A percentile compares a stretch with the other conserved stretches of the same genome.
Evolutionary conservation across 2,888 invertebrate genomes (phyloP).

Genomic region (Aspidiotus rigidus): DNA sequence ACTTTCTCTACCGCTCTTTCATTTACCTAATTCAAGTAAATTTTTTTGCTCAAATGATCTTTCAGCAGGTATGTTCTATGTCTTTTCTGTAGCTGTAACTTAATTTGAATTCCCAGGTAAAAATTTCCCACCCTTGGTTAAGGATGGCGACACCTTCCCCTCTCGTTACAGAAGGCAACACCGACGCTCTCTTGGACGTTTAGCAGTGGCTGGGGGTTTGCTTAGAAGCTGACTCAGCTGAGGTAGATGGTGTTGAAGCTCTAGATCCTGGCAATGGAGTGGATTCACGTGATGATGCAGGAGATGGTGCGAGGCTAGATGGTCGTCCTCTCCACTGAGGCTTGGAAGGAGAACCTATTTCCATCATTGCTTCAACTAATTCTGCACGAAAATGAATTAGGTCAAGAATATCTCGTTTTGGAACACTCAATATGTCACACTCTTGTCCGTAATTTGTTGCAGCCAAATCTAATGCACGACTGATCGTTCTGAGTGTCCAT

Average conservation of each 20-base stretch:
- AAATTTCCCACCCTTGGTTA: no score
- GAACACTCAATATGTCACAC: conserved; percentile 2
- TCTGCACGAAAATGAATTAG: conserved; percentile 32
- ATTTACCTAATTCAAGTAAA: no score
- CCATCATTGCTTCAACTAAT: conserved; percentile 25
- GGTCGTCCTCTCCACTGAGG: background rate
- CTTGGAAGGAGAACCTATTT: conserved; percentile 9
- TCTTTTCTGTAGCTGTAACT: no score
- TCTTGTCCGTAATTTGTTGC: conserved; percentile 32
- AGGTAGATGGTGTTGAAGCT: background rate
- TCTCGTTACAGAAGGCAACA: no score
- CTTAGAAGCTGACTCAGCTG: no score
- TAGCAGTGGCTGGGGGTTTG: background rate
- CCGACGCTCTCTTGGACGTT: background rate
- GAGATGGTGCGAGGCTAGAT: background rate
- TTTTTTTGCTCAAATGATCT: no score
- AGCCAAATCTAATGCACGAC: conserved; percentile 35
- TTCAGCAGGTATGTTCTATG: no score
- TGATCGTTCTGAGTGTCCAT: conserved; percentile 36
- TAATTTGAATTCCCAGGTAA: no score
- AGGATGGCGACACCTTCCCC: no score
- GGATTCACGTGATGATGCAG: no score
- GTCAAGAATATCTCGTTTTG: conserved; percentile 16
- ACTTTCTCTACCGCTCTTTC: no score
- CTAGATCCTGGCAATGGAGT: no score